Evolutionary conservation across 1,140 invertebrate genomes (phyloP).

Genomic region (Acyrthosiphon pisum): DNA sequence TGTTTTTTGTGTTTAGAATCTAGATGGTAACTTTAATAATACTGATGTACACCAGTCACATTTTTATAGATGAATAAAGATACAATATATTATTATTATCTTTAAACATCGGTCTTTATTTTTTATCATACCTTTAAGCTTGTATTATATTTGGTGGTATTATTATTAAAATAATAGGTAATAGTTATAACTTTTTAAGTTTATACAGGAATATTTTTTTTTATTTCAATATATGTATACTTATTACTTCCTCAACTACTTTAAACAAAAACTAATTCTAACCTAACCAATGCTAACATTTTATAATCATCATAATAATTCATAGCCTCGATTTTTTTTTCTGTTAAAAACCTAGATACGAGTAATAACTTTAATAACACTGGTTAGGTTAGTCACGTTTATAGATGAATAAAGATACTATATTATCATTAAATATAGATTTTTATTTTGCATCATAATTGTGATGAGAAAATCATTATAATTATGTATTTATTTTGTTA

Average conservation of each 20-base stretch:
- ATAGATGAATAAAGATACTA: neutral
- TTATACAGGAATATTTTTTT: too few relatives aligned
- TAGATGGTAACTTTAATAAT: neutral
- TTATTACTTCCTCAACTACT: neutral
- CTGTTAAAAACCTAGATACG: neutral
- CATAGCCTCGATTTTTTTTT: neutral
- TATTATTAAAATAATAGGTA: too few relatives aligned
- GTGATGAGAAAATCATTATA: neutral
- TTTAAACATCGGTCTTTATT: neutral
- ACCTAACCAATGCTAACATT: neutral
- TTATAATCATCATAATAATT: neutral
- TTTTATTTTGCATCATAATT: neutral
- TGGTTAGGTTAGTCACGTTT: neutral
- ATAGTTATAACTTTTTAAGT: too few relatives aligned
- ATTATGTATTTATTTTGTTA: neutral
- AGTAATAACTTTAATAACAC: neutral
- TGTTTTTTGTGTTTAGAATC: neutral
- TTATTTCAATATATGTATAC: neutral
- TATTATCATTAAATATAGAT: neutral
- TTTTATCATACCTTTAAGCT: neutral
- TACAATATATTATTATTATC: neutral
- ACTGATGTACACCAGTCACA: neutral
- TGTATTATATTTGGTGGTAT: neutral
- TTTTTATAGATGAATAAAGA: neutral
- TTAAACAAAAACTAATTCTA: neutral